Evolutionary conservation across 2,888 invertebrate genomes (phyloP).

Genomic region (Maniola hyperantus): DNA sequence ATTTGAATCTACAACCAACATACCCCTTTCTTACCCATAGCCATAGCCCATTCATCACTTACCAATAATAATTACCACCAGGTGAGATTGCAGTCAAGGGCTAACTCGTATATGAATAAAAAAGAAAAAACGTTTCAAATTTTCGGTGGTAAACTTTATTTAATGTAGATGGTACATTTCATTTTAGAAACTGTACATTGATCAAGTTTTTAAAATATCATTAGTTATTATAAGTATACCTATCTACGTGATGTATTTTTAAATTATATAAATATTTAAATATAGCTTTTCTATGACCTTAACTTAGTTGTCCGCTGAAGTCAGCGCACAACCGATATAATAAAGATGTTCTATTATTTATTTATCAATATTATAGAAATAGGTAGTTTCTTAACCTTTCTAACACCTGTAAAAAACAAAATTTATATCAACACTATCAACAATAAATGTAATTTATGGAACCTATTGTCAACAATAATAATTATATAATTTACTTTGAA

Average conservation of each 20-base stretch:
- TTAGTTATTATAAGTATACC: neutral
- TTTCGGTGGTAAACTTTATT: too few relatives aligned
- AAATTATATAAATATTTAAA: neutral
- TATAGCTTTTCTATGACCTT: neutral
- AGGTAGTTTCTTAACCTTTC: neutral
- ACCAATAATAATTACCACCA: too few relatives aligned
- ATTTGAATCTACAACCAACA: too few relatives aligned
- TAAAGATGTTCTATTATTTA: conserved; percentile 1
- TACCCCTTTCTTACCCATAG: too few relatives aligned
- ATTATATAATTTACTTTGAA: too few relatives aligned
- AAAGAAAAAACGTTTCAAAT: too few relatives aligned
- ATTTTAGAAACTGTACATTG: neutral
- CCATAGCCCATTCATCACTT: too few relatives aligned
- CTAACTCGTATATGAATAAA: too few relatives aligned
- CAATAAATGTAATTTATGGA: neutral
- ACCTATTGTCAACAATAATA: neutral
- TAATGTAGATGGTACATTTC: too few relatives aligned
- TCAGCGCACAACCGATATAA: neutral
- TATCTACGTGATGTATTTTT: neutral
- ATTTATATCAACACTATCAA: neutral
- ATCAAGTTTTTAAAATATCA: neutral
- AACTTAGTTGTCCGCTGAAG: conserved; percentile 11
- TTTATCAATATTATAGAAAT: neutral
- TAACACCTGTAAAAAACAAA: neutral
- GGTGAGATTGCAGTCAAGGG: too few relatives aligned